phyloP scores from a whole-genome alignment of 2,888 invertebrate genomes.

The Tenthredo scrophulariae region DNA sequence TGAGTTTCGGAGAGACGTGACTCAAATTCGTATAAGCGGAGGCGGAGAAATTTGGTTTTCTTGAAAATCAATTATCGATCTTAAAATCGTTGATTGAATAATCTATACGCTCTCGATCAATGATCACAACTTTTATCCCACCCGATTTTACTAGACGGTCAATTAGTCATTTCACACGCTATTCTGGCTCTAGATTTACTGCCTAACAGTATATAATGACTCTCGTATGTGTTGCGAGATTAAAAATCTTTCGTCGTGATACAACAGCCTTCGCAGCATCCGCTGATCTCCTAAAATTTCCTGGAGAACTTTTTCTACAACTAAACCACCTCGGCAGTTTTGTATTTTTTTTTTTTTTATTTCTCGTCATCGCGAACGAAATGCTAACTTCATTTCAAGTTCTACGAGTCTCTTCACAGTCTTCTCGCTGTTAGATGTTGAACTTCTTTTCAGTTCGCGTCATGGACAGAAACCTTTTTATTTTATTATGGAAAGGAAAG shows the following conservation, averaged over 20 bases:
- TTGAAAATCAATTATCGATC: background rate
- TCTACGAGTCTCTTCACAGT: background rate
- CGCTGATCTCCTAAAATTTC: slow-evolving; percentile 16
- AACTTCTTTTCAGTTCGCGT: background rate
- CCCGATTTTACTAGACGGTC: background rate
- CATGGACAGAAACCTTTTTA: background rate
- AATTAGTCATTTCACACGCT: background rate
- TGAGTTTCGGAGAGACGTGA: background rate
- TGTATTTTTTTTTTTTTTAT: background rate
- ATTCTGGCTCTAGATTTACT: background rate
- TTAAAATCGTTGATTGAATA: background rate
- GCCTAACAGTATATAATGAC: background rate
- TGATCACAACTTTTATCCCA: too few species aligned
- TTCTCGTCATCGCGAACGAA: background rate
- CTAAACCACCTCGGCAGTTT: background rate
- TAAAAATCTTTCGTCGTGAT: background rate
- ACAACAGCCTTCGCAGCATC: slow-evolving; percentile 18
- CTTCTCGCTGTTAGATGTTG: background rate
- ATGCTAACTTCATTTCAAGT: background rate
- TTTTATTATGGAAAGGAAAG: too few species aligned
- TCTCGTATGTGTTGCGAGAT: background rate
- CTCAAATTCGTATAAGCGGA: background rate
- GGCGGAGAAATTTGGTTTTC: background rate
- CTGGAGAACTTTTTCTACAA: background rate
- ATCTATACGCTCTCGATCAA: background rate